Base-by-base conservation (phyloP, 1,140 invertebrate genomes). In the Formica selysi region DNA sequence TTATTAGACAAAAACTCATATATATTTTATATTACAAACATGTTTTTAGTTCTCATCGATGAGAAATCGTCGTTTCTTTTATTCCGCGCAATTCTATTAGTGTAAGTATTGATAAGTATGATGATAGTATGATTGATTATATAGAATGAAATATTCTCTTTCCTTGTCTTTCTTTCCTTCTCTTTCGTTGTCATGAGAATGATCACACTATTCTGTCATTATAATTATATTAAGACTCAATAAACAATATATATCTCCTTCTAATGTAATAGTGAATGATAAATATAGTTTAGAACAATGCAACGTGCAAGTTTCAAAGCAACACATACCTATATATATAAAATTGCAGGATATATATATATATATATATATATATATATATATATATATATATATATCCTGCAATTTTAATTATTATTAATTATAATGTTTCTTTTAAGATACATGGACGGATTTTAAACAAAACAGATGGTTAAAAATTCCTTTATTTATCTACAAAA, bases 11-110 rank as follows among this genome's bases (percentile, higher is more conserved):
- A 29, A 54, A n/a, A 26, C 4, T 1, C 13, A 26, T 78, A 36
- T 74, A 68, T 51, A 57, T 76, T 76, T 86, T 54, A n/a, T 59
- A 38, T 54, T 57, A 57, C 74, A 74, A 74, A 88, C 87, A 88
- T 80, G 0, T 5, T 51, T 51, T 44, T 11, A 26, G 19, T 29
- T 22, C 26, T 41, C 1, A 22, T 29, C 1, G 22, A 26, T 0
- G n/a, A 2, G 3, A 61, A 44, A 26, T 51, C 16, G 36, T 32
- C 1, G 7, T 70, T 57, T 71, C n/a, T 54, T 2, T 70, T 4
- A 51, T 74, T 73, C n/a, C 16, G 1, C 1, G 5, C 22, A 36
- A 32, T 76, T 76, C 22, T 22, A 22, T 76, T 48, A 65, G 6
- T 0, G 2, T 29, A 78, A 64, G 3, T 62, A 11, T 78, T 13